Conservation (phyloP, 2,888 invertebrate species). For the Spodoptera exigua region DNA sequence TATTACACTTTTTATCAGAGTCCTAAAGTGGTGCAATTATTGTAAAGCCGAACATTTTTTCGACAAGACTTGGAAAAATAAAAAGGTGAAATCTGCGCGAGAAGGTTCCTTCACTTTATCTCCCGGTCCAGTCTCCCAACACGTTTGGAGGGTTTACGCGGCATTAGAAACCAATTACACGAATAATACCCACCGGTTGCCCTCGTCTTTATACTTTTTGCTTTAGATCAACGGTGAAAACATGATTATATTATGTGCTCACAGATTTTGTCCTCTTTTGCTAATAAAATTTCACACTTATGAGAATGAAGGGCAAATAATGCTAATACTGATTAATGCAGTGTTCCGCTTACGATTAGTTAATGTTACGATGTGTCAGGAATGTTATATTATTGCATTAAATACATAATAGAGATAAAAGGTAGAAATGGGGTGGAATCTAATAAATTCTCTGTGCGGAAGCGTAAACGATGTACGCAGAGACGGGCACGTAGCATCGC, state of each 20-base stretch:
- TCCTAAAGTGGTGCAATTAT: conserved; percentile 36
- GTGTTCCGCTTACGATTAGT: conserved; percentile 66
- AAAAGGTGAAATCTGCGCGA: conserved; percentile 66
- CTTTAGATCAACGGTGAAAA: conserved; percentile 40
- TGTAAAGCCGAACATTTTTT: conserved; percentile 31
- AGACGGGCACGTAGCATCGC: conserved; percentile 83
- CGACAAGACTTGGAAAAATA: conserved; percentile 44
- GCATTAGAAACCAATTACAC: conserved; percentile 90
- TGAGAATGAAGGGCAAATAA: conserved; percentile 42
- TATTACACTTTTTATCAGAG: background rate
- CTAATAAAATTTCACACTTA: conserved; percentile 23
- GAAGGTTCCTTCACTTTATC: conserved; percentile 83
- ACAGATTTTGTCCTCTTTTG: conserved; percentile 1
- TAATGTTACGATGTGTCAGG: conserved; percentile 67
- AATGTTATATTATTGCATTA: conserved; percentile 76
- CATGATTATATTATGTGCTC: conserved; percentile 24
- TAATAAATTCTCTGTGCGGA: conserved; percentile 86
- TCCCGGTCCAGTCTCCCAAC: conserved; percentile 85
- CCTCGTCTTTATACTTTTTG: conserved; percentile 61
- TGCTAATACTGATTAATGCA: conserved; percentile 63
- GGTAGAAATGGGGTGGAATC: conserved; percentile 85
- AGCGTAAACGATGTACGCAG: conserved; percentile 86
- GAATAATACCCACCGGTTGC: conserved; percentile 77
- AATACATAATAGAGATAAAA: conserved; percentile 85
- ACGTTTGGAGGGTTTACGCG: conserved; percentile 89